Evolutionary conservation across 2,113 vertebrate species (phyloP), one percentile per base, ranked within the genome.

Genomic region (Macaca mulatta): DNA sequence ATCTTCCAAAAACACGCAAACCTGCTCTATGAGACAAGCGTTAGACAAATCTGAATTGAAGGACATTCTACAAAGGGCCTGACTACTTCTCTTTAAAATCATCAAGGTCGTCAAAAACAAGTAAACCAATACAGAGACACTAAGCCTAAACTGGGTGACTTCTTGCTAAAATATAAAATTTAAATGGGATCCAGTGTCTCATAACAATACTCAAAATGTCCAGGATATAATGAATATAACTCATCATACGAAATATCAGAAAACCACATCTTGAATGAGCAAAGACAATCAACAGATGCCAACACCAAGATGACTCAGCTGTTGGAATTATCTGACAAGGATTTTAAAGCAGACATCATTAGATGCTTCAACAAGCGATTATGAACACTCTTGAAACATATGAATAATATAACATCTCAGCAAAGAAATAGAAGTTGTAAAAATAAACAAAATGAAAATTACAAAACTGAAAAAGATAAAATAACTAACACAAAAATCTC

Each of bases 321-420:
- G 22, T 27, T 80, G 48, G 17, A 70, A 45, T 80, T 80, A 57
- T 69, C 38, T 78, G 75, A 48, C 43, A 88, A 70, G 61, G 16
- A 70, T 70, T 80, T 88, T 50, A 70, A 88, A 80, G 50, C 64
- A 93, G 12, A 12, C 32, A 57, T 87, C 32, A 70, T 70, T 70
- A 80, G 70, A 88, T 45, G 48, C 9, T 78, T 78, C 83, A 93
- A 70, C 5, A 70, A 80, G 61, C 23, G 70, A 57, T 80, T 94
- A 80, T 72, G 32, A 70, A 94, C 50, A 88, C 61, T 88, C 30
- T 59, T 94, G 61, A 94, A 80, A 94, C 75, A 70, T 70, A 48
- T 77, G 25, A 87, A 57, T 45, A 80, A 59, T 55, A 79, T 50
- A 87, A 87, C 45, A 80, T 80, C n/a, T 86, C 72, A 43, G 57